A percentile compares a stretch with the other conserved stretches of the same genome.
phyloP scores from a whole-genome alignment of 2,888 invertebrate species.

The Phaonia tiefii region DNA sequence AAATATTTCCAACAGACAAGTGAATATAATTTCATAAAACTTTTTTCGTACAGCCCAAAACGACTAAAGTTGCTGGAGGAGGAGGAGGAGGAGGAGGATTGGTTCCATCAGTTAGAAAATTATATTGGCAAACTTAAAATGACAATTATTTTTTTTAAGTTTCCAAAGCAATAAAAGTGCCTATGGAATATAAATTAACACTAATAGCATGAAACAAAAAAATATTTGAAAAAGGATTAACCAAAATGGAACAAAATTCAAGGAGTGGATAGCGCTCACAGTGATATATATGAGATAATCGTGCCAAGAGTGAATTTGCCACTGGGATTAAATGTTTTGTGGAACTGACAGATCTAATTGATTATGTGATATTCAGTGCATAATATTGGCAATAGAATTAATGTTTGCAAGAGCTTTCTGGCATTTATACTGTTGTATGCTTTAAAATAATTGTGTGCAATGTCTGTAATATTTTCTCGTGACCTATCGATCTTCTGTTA shows the following conservation, averaged over 20 bases:
- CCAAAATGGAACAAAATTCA: not conserved
- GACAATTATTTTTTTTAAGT: slow-evolving; percentile 38
- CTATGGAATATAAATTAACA: slow-evolving; percentile 60
- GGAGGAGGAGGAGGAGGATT: slow-evolving; percentile 14
- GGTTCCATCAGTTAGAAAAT: slow-evolving; percentile 48
- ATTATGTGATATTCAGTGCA: no score
- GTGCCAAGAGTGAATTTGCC: no score
- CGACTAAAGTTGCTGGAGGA: slow-evolving; percentile 6
- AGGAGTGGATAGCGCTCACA: not conserved
- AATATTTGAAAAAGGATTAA: not conserved
- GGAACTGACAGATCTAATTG: no score
- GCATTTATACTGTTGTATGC: no score
- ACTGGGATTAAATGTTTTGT: no score
- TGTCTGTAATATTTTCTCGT: no score
- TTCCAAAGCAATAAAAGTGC: slow-evolving; percentile 54
- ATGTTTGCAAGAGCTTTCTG: no score
- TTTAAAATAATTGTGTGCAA: no score
- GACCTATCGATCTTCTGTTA: no score
- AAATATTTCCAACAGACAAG: slow-evolving; percentile 51
- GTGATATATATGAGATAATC: no score
- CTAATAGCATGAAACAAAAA: not conserved
- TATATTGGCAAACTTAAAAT: slow-evolving; percentile 65
- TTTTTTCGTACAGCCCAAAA: not conserved
- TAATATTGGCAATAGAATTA: no score
- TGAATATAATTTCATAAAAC: slow-evolving; percentile 45